A percentile compares a stretch with the other conserved stretches of the same genome.
These are phyloP conservation scores for Malachius bipustulatus DNA, from an alignment of 2,888 invertebrate genomes.

Conservation along the genomic window DNA sequence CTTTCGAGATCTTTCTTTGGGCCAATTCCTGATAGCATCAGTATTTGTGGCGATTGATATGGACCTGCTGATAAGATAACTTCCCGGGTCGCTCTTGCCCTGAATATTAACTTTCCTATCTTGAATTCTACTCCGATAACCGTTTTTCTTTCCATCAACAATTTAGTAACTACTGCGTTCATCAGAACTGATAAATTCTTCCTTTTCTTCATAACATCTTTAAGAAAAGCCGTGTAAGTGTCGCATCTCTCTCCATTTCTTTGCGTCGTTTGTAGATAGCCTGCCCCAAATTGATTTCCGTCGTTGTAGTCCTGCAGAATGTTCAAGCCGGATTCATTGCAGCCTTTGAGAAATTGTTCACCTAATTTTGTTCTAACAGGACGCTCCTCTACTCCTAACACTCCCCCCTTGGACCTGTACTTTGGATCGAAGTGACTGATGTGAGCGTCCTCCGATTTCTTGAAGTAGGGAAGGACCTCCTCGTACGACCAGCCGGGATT, in stretches of 20 bases:
- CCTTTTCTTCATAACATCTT: conserved; percentile 60
- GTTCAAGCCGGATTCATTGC: too few species aligned
- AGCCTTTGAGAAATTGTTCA: too few species aligned
- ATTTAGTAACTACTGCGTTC: conserved; percentile 64
- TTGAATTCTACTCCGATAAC: conserved; percentile 65
- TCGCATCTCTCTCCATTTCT: too few species aligned
- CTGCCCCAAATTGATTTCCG: too few species aligned
- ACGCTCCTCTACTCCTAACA: conserved; percentile 7
- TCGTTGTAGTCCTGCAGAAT: too few species aligned
- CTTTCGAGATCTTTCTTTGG: conserved; percentile 45
- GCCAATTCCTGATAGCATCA: too few species aligned
- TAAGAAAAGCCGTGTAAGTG: too few species aligned
- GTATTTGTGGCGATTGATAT: conserved; percentile 79
- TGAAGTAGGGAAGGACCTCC: too few species aligned
- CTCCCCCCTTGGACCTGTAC: conserved; percentile 5
- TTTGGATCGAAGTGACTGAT: too few species aligned
- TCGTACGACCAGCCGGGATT: conserved; percentile 48
- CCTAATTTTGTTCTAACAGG: conserved; percentile 6
- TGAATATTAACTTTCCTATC: conserved; percentile 44
- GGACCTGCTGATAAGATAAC: conserved; percentile 83
- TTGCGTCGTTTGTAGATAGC: too few species aligned
- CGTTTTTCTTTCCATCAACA: conserved; percentile 45
- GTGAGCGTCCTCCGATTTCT: too few species aligned
- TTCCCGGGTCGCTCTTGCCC: conserved; percentile 59
- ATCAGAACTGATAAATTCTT: conserved; percentile 70